Base-by-base conservation (phyloP, 2,113 vertebrate genomes). In the Propithecus coquereli region DNA sequence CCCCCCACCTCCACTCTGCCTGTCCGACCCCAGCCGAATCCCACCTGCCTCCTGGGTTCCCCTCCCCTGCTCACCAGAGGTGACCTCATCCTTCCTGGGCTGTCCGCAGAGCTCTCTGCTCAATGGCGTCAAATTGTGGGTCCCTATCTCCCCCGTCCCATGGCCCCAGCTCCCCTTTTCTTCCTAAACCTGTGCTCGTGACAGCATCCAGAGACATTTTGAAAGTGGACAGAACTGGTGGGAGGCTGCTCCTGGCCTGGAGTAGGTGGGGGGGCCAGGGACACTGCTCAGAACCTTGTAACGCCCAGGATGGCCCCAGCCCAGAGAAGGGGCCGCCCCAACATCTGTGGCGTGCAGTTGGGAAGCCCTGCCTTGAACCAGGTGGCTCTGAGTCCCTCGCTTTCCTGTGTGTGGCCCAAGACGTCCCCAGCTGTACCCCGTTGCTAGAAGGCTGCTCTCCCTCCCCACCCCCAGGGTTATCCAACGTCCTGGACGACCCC, bases 401-500 rank as follows among this genome's bases (percentile, higher is more conserved):
- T 22, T 5, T 23, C 17, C 23, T n/a, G 11, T 68, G 61, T 47
- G 43, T 32, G 45, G 45, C 16, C 81, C 37, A 30, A 43, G 22
- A 25, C 54, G 4, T 40, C 40, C 30, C 30, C 27, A 20, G 40
- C 25, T 45, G 27, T 32, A 47, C 74, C 45, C 30, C 6, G 6
- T 77, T 4, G 63, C 13, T 54, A 40, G 50, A 27, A 52, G 30
- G 7, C 12, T 14, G 65, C 50, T 74, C 17, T 27, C 43, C 12
- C 57, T 83, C 32, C 32, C 52, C 37, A 27, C 50, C 22, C 71
- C 2, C 97, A 99, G 99, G 99, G 63, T 97, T 99, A 65, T 99
- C 99, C 97, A 99, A 98, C 25, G 99, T 99, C 76, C 98, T 99
- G 11, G 99, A 99, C 2, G 99, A 99, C 97, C 99, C 99, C 73